Evolutionary conservation across 2,113 vertebrate species (phyloP), one percentile per base, ranked within the genome.

Genomic region (mouse (Mus musculus)): DNA sequence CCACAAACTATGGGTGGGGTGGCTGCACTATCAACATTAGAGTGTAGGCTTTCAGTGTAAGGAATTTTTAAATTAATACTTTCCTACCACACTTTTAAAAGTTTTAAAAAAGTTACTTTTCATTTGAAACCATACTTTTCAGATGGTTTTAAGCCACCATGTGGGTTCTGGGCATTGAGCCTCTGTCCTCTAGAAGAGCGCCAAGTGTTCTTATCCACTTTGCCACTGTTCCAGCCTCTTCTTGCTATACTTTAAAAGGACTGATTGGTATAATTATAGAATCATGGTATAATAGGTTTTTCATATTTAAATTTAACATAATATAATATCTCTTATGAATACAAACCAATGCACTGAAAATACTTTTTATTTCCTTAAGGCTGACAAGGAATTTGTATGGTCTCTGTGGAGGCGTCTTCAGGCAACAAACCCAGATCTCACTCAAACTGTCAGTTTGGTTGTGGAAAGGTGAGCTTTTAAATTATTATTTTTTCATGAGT

Each of bases 331-430:
- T 89, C 69, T 76, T 95, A 30, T 16, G 39, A 26, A 8, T 86
- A 69, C 22, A 96, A 88, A 96, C 12, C 76, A 93, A 30, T 78
- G 26, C 13, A 92, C 89, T 94, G 91, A 96, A 93, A 13, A 85
- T 97, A 39, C 88, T 17, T 98, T 89, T 88, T 52, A 63, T 96
- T 59, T 98, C 98, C 97, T 96, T 96, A 98, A 99, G 99, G 99
- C 99, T 96, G 99, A 99, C 98, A 99, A 99, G 98, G 99, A 99
- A 98, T 99, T 99, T 98, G 99, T 99, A 95, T 99, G 99, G 99
- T 99, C 99, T 93, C 99, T 99, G 93, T 99, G 99, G 99, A 99
- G 99, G 98, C 98, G 98, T 65, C 99, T 99, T 22, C 99, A 99
- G 96, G 98, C 99, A 86, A 98, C 99, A 97, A 99, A 99, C 97